A percentile compares a stretch with the other conserved stretches of the same genome.
Evolutionary conservation across 2,113 vertebrate genomes (phyloP).

Genomic region (Oreamnos americanus): DNA sequence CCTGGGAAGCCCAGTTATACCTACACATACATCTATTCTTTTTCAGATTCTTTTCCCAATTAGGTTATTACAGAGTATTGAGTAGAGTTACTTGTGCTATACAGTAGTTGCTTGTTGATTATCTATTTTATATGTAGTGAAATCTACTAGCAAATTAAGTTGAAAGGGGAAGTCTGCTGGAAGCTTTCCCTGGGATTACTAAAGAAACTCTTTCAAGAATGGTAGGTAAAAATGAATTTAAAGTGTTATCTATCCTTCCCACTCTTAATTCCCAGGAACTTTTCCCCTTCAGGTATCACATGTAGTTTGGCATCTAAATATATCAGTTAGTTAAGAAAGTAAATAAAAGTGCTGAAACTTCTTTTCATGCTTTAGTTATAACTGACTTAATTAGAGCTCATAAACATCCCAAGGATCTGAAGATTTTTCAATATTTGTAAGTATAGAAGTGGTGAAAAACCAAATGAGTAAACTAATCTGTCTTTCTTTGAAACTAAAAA

Average conservation of each 20-base stretch:
- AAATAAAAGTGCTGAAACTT: not conserved
- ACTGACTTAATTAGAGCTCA: not conserved
- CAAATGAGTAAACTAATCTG: not conserved
- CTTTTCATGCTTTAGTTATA: not conserved
- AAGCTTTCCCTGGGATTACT: not conserved
- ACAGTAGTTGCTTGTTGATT: not conserved
- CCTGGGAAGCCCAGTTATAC: not conserved
- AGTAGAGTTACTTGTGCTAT: not conserved
- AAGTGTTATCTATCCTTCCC: not conserved
- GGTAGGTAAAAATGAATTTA: not conserved
- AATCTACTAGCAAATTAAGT: not conserved
- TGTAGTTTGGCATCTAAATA: not conserved
- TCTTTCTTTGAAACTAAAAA: not conserved
- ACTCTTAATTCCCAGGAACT: not conserved
- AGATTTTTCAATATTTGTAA: not conserved
- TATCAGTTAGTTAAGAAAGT: not conserved
- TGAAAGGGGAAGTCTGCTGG: not conserved
- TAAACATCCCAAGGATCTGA: not conserved
- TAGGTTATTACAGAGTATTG: not conserved
- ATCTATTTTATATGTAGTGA: not conserved
- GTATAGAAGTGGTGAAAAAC: not conserved
- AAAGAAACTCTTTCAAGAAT: not conserved
- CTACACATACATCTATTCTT: not conserved
- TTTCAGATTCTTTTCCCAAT: not conserved
- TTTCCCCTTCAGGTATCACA: not conserved